phyloP scores from a whole-genome alignment of 2,797 vertebrate genomes.

The Acanthis flammea region DNA sequence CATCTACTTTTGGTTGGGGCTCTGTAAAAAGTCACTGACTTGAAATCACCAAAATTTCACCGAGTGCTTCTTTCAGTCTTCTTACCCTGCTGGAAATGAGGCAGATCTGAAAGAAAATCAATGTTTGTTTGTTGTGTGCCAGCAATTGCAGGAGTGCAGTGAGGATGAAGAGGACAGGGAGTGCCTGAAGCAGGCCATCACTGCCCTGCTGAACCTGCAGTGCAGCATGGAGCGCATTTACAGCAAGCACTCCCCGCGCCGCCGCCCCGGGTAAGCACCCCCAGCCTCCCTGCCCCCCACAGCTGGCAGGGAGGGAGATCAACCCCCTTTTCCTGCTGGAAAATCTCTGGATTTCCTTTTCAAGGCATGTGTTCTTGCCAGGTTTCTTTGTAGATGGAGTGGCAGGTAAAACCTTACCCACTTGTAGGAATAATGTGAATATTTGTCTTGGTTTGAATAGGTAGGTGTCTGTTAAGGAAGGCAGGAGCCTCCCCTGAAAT shows the following conservation, averaged over 20 bases:
- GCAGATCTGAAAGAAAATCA: neutral
- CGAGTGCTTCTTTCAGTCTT: accelerated
- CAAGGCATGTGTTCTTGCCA: neutral
- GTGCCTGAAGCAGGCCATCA: conserved; percentile 95
- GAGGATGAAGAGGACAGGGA: conserved; percentile 93
- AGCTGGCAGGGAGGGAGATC: neutral
- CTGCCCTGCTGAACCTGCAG: conserved; percentile 93
- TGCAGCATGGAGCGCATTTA: conserved; percentile 96
- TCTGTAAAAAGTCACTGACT: neutral
- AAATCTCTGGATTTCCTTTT: neutral
- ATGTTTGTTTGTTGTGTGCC: neutral
- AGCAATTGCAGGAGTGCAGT: conserved; percentile 96
- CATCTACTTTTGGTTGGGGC: neutral
- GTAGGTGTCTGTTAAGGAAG: neutral
- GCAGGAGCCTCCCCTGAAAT: neutral
- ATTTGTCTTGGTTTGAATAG: neutral
- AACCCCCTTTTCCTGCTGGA: neutral
- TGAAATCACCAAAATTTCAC: neutral
- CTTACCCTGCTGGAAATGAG: neutral
- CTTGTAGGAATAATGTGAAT: neutral
- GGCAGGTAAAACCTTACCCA: neutral
- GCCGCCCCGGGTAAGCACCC: conserved; percentile 86
- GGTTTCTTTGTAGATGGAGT: neutral
- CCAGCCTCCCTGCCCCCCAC: neutral
- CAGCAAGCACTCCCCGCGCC: conserved; percentile 89